Evolutionary conservation across 2,113 vertebrate genomes (phyloP), one percentile per base, ranked within the genome.

Genomic region (Pleuronectes platessa): DNA sequence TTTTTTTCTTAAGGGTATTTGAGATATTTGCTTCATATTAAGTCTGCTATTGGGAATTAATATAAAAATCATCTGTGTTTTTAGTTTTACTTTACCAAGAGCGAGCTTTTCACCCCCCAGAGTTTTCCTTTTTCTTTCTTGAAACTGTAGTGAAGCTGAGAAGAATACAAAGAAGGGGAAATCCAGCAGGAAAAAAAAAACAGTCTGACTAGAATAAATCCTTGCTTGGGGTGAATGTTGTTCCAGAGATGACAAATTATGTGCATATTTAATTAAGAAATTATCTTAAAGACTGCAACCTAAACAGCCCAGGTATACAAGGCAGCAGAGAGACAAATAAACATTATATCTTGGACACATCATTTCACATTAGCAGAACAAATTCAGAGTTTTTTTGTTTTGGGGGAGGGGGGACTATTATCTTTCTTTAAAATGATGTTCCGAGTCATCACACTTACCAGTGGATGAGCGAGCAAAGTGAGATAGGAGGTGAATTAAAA

Each of bases 131-230:
- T 17, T 79, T 86, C 66, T 78, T 61, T 86, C 71, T 73, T 87
- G 77, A 88, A 85, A 86, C 83, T 86, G 83, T 83, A 83, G 61
- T 74, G 37, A 75, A 85, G 80, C 77, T 91, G 90, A 89, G 79
- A 76, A 71, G 90, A 90, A 91, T 91, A 90, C 78, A 86, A 90
- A 89, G 66, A 72, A 90, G 83, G 72, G 71, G 82, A 83, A 74
- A 86, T 82, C 75, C 85, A 88, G 83, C 83, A 85, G 71, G 71
- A 79, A 83, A 85, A 24, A 23, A 26, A 58, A 23, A 79, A 83
- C 56, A 76, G 71, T 86, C 59, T 79, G 82, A 65, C 83, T 78
- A 78, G 86, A 89, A 85, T 87, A 86, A 86, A 89, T 89, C 83
- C 81, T 86, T 78, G 83, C 85, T 88, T 63, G 71, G 81, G 75